Conservation (phyloP, 2,888 invertebrate genomes). For the Eilema depressum region DNA sequence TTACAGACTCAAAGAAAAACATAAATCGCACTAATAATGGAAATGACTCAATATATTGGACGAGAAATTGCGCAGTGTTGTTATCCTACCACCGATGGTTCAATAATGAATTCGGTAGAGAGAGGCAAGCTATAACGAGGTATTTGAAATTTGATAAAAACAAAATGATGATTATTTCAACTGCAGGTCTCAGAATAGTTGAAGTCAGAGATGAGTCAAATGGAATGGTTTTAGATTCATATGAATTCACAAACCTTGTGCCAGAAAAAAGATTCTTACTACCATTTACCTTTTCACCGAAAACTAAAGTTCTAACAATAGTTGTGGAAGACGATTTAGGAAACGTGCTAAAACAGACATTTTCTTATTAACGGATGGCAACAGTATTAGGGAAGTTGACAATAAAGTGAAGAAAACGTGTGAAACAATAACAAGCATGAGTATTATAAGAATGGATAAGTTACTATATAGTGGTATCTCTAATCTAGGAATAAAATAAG, state of each 20-base stretch:
- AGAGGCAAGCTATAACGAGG: constrained; percentile 84
- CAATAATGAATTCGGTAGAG: constrained; percentile 84
- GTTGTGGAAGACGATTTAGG: constrained; percentile 90
- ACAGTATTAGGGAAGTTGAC: constrained; percentile 68
- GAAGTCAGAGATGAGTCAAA: constrained; percentile 88
- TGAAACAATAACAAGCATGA: constrained; percentile 32
- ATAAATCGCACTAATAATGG: constrained; percentile 72
- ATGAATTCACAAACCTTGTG: constrained; percentile 88
- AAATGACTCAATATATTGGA: constrained; percentile 88
- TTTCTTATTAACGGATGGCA: constrained; percentile 77
- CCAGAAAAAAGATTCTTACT: constrained; percentile 87
- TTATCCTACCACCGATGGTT: constrained; percentile 89
- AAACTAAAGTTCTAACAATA: constrained; percentile 84
- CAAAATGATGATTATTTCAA: constrained; percentile 88
- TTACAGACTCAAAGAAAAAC: constrained; percentile 80
- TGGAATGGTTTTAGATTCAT: constrained; percentile 88
- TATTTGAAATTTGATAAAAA: constrained; percentile 85
- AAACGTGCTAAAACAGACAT: constrained; percentile 89
- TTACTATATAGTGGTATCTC: constrained; percentile 22
- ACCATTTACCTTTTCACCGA: constrained; percentile 83
- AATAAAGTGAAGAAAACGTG: constrained; percentile 66
- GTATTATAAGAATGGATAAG: constrained; percentile 28
- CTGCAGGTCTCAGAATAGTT: constrained; percentile 88
- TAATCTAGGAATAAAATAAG: constrained; percentile 36
- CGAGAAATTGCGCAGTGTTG: constrained; percentile 89